Base-by-base conservation (phyloP, 2,113 vertebrate genomes). In the Charadrius vociferus region DNA sequence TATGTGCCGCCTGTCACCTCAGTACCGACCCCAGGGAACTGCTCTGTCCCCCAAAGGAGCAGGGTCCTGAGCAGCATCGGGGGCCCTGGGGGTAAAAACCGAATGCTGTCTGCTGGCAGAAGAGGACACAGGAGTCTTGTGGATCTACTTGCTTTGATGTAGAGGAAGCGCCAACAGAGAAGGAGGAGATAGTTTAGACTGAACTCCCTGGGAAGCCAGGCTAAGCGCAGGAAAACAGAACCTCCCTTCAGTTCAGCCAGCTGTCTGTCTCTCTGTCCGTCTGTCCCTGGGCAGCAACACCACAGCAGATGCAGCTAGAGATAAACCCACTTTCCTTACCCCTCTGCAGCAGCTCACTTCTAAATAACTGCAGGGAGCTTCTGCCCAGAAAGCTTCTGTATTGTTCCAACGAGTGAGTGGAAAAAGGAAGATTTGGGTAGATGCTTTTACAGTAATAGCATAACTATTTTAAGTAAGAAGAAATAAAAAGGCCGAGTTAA, bases 221-320 rank as follows among this genome's bases (percentile, higher is more conserved):
- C 17, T 11, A 49, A 41, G 36, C 23, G 53, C 50, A 62, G 71
- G 66, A 72, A 45, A 88, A 83, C 89, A 90, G 73, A 90, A 47
- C 49, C 55, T 68, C 61, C 47, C 56, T 84, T 86, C 68, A 63
- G 88, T n/a, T 85, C 52, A 72, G 89, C 41, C 83, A 74, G 36
- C 43, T 89, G 81, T 39, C 39, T 39, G 39, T 39, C 39, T 39
- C 39, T 27, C 55, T 26, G 39, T 41, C 65, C 32, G 67, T 47
- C 85, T 8, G 17, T 34, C 29, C 74, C 2, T 20, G 65, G 36
- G 77, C 83, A 89, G 81, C 86, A 86, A 3, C 4, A 2, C 65
- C 8, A 27, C 39, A 67, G 77, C 80, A 78, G 74, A 81, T 65
- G 61, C 85, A 92, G 93, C 75, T 85, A 81, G 71, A 86, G 88